Evolutionary conservation across 1,140 invertebrate species (phyloP).

Genomic region (Uloborus diversus): DNA sequence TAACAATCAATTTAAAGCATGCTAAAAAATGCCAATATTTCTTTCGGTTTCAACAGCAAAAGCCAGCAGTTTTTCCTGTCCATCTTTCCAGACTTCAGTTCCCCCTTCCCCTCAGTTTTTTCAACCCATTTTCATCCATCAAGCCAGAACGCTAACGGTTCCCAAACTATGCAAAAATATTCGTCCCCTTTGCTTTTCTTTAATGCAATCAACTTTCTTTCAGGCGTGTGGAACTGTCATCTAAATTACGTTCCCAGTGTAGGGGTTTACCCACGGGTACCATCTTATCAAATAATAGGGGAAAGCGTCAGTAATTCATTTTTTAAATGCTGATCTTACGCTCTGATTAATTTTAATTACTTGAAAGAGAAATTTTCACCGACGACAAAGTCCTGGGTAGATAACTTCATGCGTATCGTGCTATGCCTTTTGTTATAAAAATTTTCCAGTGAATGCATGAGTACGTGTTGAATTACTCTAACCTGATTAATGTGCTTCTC

Average conservation of each 20-base stretch:
- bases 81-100: no score
- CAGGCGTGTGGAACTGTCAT: conserved; percentile 47
- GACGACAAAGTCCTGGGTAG: conserved; percentile 23
- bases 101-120: no score
- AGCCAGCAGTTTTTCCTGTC: no score
- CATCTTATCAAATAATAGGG: conserved; percentile 54
- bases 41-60: no score
- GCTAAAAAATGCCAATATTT: no score
- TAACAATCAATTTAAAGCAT: no score
- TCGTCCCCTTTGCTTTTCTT: conserved; percentile 12
- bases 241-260: conserved; percentile 44
- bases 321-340: conserved; percentile 55
- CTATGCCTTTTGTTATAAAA: no score
- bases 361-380: conserved; percentile 32
- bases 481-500: no score
- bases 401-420: no score
- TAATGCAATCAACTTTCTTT: conserved; percentile 49
- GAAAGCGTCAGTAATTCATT: conserved; percentile 51
- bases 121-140: conserved; percentile 14
- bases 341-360: conserved; percentile 55
- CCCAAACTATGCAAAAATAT: conserved; percentile 38
- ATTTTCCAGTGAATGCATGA: no score
- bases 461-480: no score
- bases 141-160: conserved; percentile 1
- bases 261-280: conserved; percentile 16